Percentiles rank a stretch among this genome's conserved stretches.
Conservation (phyloP, 2,797 vertebrate species). For the Odontamblyopus rebecca region DNA sequence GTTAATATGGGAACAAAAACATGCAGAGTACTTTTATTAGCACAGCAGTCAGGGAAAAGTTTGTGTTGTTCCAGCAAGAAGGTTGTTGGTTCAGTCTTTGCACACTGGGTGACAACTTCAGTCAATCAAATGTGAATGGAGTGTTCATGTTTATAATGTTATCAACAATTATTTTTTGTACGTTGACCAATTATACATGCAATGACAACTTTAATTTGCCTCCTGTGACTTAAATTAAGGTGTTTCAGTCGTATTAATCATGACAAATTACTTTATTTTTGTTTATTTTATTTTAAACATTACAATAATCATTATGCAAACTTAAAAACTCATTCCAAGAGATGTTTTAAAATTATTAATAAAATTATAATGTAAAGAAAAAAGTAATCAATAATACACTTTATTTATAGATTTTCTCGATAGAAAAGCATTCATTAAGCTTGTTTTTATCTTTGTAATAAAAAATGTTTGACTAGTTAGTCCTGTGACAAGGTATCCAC, state of each 20-base stretch:
- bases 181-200: too few species aligned
- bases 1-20: conserved; percentile 3
- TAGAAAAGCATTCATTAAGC: too few species aligned
- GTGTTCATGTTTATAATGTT: background rate
- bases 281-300: background rate
- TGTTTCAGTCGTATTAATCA: background rate
- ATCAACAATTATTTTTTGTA: background rate
- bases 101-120: background rate
- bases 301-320: too few species aligned
- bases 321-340: too few species aligned
- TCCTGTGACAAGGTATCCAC: too few species aligned
- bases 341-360: too few species aligned
- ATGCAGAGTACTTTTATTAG: background rate
- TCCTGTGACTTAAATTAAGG: background rate
- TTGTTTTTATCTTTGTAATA: too few species aligned
- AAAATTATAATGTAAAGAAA: too few species aligned
- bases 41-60: background rate
- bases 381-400: too few species aligned
- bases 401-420: too few species aligned
- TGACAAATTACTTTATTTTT: background rate
- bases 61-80: background rate
- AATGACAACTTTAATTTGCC: too few species aligned
- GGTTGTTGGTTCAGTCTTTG: background rate
- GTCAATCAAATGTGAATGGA: background rate
- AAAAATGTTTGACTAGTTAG: too few species aligned